Evolutionary conservation across 2,113 vertebrate genomes (phyloP).

Genomic region (Cathartes aura): DNA sequence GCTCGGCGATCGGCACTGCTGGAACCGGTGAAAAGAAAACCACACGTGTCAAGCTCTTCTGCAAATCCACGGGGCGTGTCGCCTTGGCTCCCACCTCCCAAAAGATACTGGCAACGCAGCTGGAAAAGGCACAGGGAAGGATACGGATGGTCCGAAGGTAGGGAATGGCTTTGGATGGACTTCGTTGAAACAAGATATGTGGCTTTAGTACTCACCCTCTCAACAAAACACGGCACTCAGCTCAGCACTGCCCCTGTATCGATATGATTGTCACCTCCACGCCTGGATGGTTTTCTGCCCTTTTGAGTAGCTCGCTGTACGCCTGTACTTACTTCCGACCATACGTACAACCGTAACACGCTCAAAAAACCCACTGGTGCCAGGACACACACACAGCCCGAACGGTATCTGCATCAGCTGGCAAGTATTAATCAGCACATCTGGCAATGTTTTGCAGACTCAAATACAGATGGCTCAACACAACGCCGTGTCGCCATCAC

Average conservation of each 20-base stretch:
- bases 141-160: fast-evolving
- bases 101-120: neutral
- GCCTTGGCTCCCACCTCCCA: neutral
- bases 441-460: fast-evolving
- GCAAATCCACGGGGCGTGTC: neutral
- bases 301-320: neutral
- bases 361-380: neutral
- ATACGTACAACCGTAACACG: fast-evolving
- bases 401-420: neutral
- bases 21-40: neutral
- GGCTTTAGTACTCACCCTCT: neutral
- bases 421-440: neutral
- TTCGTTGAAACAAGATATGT: fast-evolving
- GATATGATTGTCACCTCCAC: neutral
- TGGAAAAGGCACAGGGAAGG: neutral
- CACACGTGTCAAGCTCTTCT: neutral
- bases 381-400: neutral
- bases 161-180: neutral
- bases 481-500: fast-evolving
- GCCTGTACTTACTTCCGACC: neutral
- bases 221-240: fast-evolving
- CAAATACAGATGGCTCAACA: neutral
- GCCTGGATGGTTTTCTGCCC: neutral
- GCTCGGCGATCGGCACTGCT: neutral
- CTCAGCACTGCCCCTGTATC: fast-evolving